phyloP scores from a whole-genome alignment of 2,113 vertebrate species.

The Pheucticus melanocephalus region DNA sequence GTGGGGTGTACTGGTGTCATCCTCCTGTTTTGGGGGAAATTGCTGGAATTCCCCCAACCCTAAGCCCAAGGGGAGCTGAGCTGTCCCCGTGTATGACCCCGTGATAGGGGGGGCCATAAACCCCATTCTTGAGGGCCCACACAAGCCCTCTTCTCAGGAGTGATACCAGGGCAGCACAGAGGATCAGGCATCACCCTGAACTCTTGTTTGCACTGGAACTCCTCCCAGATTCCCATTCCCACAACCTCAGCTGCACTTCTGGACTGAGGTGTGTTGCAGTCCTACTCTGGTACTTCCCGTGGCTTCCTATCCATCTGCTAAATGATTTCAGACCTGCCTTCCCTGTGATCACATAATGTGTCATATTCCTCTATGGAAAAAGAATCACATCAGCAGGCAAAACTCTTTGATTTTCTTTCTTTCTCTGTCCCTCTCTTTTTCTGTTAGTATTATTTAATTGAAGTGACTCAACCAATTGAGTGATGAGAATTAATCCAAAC shows the following conservation, averaged over 20 bases:
- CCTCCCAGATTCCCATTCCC: neutral
- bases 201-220: neutral
- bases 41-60: neutral
- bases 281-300: neutral
- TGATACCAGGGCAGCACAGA: rapidly evolving
- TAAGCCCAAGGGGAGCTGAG: neutral
- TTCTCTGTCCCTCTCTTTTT: neutral
- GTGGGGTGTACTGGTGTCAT: rapidly evolving
- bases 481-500: conserved; percentile 23
- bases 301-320: neutral
- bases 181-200: neutral
- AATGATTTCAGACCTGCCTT: neutral
- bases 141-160: neutral
- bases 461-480: conserved; percentile 58
- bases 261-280: neutral
- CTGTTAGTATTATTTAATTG: conserved; percentile 26
- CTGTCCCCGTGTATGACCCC: rapidly evolving
- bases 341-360: neutral
- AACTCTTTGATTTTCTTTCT: neutral
- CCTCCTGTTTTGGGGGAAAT: neutral
- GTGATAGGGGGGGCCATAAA: neutral
- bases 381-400: neutral
- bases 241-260: neutral
- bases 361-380: neutral
- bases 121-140: too few relatives aligned